A percentile compares a stretch with the other conserved stretches of the same genome.
phyloP scores from a whole-genome alignment of 2,797 vertebrate genomes.

The Takifugu rubripes region DNA sequence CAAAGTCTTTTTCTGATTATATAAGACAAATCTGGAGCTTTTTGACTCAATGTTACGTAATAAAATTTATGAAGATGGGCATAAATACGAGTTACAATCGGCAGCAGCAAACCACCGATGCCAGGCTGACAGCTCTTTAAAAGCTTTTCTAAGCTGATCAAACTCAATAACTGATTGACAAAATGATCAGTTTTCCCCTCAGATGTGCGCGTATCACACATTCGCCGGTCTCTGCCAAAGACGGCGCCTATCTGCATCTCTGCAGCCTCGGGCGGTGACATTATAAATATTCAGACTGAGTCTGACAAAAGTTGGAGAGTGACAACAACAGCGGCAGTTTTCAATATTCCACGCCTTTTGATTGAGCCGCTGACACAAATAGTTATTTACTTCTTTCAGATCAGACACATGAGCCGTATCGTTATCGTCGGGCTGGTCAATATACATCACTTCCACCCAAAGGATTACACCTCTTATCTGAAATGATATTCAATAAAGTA shows the following conservation, averaged over 20 bases:
- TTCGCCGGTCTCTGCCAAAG: background rate
- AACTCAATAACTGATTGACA: conserved; percentile 8
- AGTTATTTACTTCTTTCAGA: conserved; percentile 62
- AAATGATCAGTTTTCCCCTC: background rate
- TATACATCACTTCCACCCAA: conserved; percentile 79
- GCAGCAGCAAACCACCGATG: background rate
- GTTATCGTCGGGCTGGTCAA: conserved; percentile 78
- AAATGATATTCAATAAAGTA: conserved; percentile 87
- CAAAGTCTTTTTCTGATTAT: too few relatives aligned
- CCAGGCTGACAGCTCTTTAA: conserved; percentile 5
- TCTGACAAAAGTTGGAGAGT: conserved; percentile 31
- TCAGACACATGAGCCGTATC: conserved; percentile 51
- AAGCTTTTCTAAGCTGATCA: conserved; percentile 4
- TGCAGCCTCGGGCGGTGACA: background rate
- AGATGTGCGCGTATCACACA: background rate
- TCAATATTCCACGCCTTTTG: conserved; percentile 41
- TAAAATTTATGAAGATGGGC: background rate
- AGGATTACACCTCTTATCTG: conserved; percentile 84
- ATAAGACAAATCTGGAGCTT: too few relatives aligned
- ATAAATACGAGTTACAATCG: background rate
- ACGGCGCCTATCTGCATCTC: background rate
- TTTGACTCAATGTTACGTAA: background rate
- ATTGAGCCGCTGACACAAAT: conserved; percentile 62
- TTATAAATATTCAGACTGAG: conserved; percentile 33
- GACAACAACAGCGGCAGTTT: conserved; percentile 41